Conservation (phyloP, 2,888 invertebrate genomes). For the Athalia cordata region DNA sequence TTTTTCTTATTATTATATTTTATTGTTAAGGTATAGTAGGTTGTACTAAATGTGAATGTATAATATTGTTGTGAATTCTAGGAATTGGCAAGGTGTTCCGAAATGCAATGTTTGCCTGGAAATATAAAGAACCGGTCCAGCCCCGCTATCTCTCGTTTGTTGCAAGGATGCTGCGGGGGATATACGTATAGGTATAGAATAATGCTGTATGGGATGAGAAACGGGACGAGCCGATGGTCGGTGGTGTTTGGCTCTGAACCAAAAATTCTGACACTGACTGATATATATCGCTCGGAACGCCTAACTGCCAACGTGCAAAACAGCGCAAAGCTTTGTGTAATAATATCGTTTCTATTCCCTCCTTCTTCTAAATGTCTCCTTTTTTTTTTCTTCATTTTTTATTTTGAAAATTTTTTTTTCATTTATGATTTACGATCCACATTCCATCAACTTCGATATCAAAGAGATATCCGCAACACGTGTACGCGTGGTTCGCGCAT, state of each 20-base stretch:
- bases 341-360: neutral
- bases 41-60: neutral
- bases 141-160: neutral
- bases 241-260: constrained; percentile 45
- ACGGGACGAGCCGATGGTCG: neutral
- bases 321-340: constrained; percentile 27
- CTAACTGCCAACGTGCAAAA: constrained; percentile 38
- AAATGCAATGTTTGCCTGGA: constrained; percentile 35
- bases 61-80: constrained; percentile 2
- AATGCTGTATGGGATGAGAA: neutral
- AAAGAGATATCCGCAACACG: neutral
- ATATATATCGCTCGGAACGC: constrained; percentile 45
- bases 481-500: neutral
- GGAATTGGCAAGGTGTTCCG: constrained; percentile 23
- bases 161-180: no score
- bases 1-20: neutral
- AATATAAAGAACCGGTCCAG: constrained; percentile 38
- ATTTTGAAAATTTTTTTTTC: neutral
- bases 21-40: no score
- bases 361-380: neutral
- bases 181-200: no score
- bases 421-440: constrained; percentile 11
- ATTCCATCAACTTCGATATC: constrained; percentile 26
- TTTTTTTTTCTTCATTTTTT: neutral
- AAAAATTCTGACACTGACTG: constrained; percentile 46